Percentiles rank a stretch among this genome's conserved stretches.
Evolutionary conservation across 1,140 invertebrate species (phyloP).

Genomic region (Camponotus floridanus): DNA sequence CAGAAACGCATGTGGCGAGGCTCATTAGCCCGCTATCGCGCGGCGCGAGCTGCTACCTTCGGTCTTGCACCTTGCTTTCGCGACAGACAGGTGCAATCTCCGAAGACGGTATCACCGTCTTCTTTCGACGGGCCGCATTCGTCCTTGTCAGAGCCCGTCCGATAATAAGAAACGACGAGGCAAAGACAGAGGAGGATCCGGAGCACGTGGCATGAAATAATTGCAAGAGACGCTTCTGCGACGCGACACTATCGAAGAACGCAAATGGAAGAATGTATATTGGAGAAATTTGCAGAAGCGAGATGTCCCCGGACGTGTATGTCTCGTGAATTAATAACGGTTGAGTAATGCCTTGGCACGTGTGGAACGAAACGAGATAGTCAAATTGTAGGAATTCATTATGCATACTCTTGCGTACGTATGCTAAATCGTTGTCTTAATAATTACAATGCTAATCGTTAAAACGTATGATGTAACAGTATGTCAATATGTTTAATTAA

Average conservation of each 20-base stretch:
- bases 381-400: not conserved
- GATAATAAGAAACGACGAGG: conserved; percentile 74
- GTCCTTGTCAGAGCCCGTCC: conserved; percentile 67
- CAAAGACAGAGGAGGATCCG: conserved; percentile 42
- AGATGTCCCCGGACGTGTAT: not conserved
- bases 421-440: not conserved
- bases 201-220: conserved; percentile 77
- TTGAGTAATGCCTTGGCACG: not conserved
- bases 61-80: conserved; percentile 78
- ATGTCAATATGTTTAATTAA: not conserved
- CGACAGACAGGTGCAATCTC: conserved; percentile 79
- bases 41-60: conserved; percentile 72
- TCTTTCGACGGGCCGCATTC: conserved; percentile 33
- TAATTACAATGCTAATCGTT: no score
- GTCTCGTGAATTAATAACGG: conserved; percentile 7
- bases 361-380: not conserved
- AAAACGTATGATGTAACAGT: not conserved
- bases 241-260: not conserved
- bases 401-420: not conserved
- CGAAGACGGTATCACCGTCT: conserved; percentile 51
- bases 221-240: conserved; percentile 59
- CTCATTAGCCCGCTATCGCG: conserved; percentile 82
- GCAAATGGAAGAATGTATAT: not conserved
- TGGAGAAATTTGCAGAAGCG: not conserved
- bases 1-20: conserved; percentile 53